These are phyloP conservation scores for Limonius californicus DNA, from an alignment of 1,140 invertebrate species.

Conservation along the genomic window DNA sequence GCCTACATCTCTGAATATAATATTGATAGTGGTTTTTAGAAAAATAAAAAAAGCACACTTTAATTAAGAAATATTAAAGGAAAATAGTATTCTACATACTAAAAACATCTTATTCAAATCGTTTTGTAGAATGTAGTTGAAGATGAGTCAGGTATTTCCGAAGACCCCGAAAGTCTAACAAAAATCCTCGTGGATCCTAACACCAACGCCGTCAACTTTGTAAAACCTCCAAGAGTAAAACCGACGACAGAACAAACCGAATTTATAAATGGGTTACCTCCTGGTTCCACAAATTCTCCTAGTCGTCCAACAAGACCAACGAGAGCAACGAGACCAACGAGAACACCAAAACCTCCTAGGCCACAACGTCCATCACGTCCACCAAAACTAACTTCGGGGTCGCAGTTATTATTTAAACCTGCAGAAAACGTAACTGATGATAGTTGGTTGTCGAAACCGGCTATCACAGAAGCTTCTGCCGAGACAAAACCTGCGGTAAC, in stretches of 20 bases:
- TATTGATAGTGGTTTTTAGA: too few species aligned
- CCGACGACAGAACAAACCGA: conserved; percentile 14
- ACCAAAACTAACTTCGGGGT: conserved; percentile 3
- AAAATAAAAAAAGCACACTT: too few species aligned
- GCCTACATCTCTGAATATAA: too few species aligned
- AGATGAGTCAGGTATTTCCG: too few species aligned
- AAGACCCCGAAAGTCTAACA: too few species aligned
- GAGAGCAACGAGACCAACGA: not conserved
- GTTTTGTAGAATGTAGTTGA: too few species aligned
- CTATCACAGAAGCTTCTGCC: not conserved
- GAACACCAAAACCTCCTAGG: not conserved
- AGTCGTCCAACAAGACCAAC: conserved; percentile 15
- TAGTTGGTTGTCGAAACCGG: conserved; percentile 17
- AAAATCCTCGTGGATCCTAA: not conserved
- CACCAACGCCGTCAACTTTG: not conserved
- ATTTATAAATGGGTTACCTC: conserved; percentile 27
- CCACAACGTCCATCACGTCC: not conserved
- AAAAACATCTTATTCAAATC: too few species aligned
- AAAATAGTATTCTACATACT: too few species aligned
- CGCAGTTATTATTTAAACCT: conserved; percentile 6
- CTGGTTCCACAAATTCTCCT: conserved; percentile 15
- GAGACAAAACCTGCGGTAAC: conserved; percentile 15
- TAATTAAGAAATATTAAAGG: too few species aligned
- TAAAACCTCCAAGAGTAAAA: conserved; percentile 18
- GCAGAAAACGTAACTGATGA: conserved; percentile 12